Conservation (phyloP, 2,888 invertebrate genomes). For the Cryptus viduatorius region DNA sequence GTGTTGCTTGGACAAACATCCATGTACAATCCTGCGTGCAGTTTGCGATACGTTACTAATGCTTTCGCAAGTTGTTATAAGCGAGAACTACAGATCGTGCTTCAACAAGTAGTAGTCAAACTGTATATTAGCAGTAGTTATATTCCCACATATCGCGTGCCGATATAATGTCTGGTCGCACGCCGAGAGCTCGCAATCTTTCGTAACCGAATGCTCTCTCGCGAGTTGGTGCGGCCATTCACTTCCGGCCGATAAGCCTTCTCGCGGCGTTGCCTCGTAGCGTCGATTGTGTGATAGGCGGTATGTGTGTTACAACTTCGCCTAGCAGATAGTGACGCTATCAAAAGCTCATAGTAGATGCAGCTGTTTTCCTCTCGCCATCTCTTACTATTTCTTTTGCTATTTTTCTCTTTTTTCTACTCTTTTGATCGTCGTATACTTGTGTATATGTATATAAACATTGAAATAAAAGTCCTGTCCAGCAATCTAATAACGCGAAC, state of each 20-base stretch:
- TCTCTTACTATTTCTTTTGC: slow-evolving; percentile 33
- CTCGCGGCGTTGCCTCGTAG: slow-evolving; percentile 51
- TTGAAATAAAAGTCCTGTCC: neutral
- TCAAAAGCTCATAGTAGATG: slow-evolving; percentile 57
- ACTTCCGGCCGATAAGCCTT: slow-evolving; percentile 71
- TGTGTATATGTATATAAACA: neutral
- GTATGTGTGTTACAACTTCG: slow-evolving; percentile 14
- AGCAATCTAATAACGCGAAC: slow-evolving; percentile 48
- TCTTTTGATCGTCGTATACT: slow-evolving; percentile 13
- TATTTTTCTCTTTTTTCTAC: slow-evolving; percentile 21
- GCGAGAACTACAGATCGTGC: slow-evolving; percentile 25
- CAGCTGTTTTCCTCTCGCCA: slow-evolving; percentile 61
- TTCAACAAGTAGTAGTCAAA: slow-evolving; percentile 45
- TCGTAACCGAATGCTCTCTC: slow-evolving; percentile 67
- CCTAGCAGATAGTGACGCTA: slow-evolving; percentile 55
- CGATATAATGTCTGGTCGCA: slow-evolving; percentile 67
- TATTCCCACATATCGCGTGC: slow-evolving; percentile 63
- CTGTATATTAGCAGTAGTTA: slow-evolving; percentile 36
- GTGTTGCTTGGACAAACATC: neutral
- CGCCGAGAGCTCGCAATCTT: slow-evolving; percentile 68
- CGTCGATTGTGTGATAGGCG: slow-evolving; percentile 49
- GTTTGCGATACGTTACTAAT: slow-evolving; percentile 1
- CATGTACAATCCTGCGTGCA: slow-evolving; percentile 1
- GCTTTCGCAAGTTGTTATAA: slow-evolving; percentile 48
- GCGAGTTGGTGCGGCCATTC: slow-evolving; percentile 63